Evolutionary conservation across 2,888 invertebrate species (phyloP).

Genomic region (Hirudinaria manillensis): DNA sequence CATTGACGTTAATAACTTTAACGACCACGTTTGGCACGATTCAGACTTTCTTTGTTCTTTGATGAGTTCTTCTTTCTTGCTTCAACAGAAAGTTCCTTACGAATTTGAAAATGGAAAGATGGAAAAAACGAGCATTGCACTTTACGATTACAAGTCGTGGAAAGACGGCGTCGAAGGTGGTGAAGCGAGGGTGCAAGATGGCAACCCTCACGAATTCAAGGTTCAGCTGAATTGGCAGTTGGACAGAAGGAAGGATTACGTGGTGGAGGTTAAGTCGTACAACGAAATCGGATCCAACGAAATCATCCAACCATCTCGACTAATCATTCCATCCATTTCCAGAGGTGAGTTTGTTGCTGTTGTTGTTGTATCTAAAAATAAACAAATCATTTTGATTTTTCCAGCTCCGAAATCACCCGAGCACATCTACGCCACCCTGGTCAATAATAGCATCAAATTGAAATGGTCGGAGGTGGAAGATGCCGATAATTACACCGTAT

Average conservation of each 20-base stretch:
- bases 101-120: not conserved
- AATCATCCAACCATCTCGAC: not conserved
- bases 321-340: not conserved
- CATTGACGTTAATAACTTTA: not conserved
- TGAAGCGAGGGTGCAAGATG: not conserved
- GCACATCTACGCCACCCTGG: slow-evolving; percentile 9
- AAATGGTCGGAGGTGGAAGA: slow-evolving; percentile 11
- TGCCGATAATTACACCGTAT: slow-evolving; percentile 17
- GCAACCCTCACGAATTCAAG: not conserved
- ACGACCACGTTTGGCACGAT: not conserved
- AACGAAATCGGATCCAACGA: not conserved
- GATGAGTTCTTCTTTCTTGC: too few species aligned
- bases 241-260: not conserved
- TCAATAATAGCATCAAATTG: not conserved
- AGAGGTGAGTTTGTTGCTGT: slow-evolving; percentile 12
- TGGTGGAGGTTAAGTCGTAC: not conserved
- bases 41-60: not conserved
- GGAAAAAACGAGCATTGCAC: not conserved
- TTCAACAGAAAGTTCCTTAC: not conserved
- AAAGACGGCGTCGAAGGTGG: not conserved
- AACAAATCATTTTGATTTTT: not conserved
- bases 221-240: not conserved
- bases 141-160: not conserved
- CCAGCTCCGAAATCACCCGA: slow-evolving; percentile 17
- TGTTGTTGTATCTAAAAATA: not conserved